Conservation (phyloP, 2,797 vertebrate species). For the Bryconaethiops microstoma region DNA sequence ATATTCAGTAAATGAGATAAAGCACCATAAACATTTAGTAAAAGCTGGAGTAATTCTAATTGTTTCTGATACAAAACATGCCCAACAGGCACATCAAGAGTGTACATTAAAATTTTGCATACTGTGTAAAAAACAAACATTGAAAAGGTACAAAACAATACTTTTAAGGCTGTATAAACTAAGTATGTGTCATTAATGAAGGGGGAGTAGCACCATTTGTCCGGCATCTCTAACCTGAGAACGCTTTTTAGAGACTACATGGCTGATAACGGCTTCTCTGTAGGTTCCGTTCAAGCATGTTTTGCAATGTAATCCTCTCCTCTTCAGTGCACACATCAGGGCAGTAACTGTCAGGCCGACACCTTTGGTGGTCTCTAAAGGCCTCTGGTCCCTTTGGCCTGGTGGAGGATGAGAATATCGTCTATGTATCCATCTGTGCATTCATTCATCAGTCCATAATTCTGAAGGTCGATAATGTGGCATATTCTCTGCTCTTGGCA, state of each 20-base stretch:
- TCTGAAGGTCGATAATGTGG: slow-evolving; percentile 62
- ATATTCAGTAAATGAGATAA: slow-evolving; percentile 64
- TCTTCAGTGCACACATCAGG: slow-evolving; percentile 67
- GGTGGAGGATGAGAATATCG: slow-evolving; percentile 55
- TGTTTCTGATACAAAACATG: slow-evolving; percentile 63
- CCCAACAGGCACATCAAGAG: slow-evolving; percentile 70
- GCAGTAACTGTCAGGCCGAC: slow-evolving; percentile 34
- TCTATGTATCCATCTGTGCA: slow-evolving; percentile 58
- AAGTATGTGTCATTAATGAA: slow-evolving; percentile 59
- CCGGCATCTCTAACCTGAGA: slow-evolving; percentile 93
- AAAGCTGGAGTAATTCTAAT: slow-evolving; percentile 70
- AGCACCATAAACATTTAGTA: slow-evolving; percentile 71
- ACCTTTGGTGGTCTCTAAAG: slow-evolving; percentile 53
- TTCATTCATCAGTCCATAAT: slow-evolving; percentile 57
- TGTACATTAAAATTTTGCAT: slow-evolving; percentile 71
- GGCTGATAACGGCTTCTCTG: slow-evolving; percentile 65
- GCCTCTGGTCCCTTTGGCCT: slow-evolving; percentile 44
- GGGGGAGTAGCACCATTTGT: slow-evolving; percentile 90
- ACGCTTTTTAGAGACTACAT: slow-evolving; percentile 78
- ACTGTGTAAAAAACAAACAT: slow-evolving; percentile 59
- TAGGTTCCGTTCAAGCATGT: slow-evolving; percentile 18
- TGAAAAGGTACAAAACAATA: slow-evolving; percentile 63
- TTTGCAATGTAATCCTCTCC: slow-evolving; percentile 65
- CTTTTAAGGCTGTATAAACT: slow-evolving; percentile 66
- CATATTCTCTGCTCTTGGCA: slow-evolving; percentile 63